These are phyloP conservation scores for Elysia crispata DNA, from an alignment of 2,888 invertebrate genomes.

Conservation along the genomic window DNA sequence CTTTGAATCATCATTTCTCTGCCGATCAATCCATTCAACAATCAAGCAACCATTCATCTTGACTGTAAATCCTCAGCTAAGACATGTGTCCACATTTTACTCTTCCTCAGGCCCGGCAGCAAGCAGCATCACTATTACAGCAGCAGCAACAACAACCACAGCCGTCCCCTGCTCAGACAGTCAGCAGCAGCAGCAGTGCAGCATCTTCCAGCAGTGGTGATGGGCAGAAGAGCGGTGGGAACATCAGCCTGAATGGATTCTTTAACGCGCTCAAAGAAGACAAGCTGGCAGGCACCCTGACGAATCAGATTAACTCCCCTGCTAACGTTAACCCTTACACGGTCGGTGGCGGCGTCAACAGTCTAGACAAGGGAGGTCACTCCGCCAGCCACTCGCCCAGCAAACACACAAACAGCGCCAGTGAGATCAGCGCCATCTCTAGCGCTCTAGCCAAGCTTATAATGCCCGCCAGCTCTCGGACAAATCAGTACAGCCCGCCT, in stretches of 20 bases:
- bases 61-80: no score
- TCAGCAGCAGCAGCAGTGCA: not conserved
- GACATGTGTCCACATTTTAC: no score
- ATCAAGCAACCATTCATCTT: no score
- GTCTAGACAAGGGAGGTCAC: not conserved
- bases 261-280: conserved; percentile 2
- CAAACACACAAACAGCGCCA: not conserved
- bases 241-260: not conserved
- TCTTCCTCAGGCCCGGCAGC: no score
- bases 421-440: not conserved
- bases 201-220: no score
- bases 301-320: conserved; percentile 33
- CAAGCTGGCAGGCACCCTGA: not conserved
- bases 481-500: not conserved
- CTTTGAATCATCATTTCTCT: no score
- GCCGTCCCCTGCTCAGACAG: not conserved
- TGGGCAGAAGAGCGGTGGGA: no score
- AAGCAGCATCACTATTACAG: not conserved
- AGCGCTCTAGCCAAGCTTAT: not conserved
- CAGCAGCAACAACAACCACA: conserved; percentile 5
- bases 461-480: not conserved
- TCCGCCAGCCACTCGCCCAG: not conserved
- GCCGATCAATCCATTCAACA: no score
- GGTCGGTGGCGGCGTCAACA: not conserved
- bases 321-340: conserved; percentile 41